Evolutionary conservation across 2,888 invertebrate genomes (phyloP).

Genomic region (Drosophila testacea): DNA sequence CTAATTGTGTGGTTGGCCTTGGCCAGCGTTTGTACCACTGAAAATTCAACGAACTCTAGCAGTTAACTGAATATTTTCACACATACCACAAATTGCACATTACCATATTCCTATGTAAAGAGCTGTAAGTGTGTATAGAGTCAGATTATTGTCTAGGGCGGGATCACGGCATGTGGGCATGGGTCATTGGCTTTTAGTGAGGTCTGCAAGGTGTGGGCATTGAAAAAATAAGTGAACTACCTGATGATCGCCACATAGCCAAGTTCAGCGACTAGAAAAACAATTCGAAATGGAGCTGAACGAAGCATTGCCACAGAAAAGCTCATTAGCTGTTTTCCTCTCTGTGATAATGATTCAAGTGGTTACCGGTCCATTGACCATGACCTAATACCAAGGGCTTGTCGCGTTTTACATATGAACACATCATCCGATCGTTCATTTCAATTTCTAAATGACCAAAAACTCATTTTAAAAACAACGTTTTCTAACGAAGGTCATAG

Average conservation of each 20-base stretch:
- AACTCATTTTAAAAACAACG: conserved; percentile 35
- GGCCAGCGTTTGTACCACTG: conserved; percentile 40
- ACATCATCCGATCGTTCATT: conserved; percentile 48
- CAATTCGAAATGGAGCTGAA: conserved; percentile 39
- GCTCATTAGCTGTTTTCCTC: conserved; percentile 15
- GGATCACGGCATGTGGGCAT: conserved; percentile 26
- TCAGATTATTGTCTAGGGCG: conserved; percentile 17
- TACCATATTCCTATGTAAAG: conserved; percentile 2
- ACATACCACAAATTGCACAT: conserved; percentile 18
- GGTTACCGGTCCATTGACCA: conserved; percentile 74
- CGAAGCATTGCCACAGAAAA: conserved; percentile 40
- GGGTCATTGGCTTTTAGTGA: conserved; percentile 54
- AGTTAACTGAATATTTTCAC: conserved; percentile 30
- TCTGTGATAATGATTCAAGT: not conserved
- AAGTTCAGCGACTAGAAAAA: conserved; percentile 25
- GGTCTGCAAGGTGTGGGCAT: conserved; percentile 11
- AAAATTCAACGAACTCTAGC: conserved; percentile 72
- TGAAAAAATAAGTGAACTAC: conserved; percentile 4
- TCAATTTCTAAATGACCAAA: conserved; percentile 66
- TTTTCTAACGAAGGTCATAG: conserved; percentile 57
- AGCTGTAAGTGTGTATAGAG: conserved; percentile 1
- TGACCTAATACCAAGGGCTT: conserved; percentile 68
- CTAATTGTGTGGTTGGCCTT: conserved; percentile 75
- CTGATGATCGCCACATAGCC: conserved; percentile 26
- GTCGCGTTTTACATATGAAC: conserved; percentile 70